A percentile compares a stretch with the other conserved stretches of the same genome.
Conservation (phyloP, 1,140 invertebrate species). For the Homarus americanus region DNA sequence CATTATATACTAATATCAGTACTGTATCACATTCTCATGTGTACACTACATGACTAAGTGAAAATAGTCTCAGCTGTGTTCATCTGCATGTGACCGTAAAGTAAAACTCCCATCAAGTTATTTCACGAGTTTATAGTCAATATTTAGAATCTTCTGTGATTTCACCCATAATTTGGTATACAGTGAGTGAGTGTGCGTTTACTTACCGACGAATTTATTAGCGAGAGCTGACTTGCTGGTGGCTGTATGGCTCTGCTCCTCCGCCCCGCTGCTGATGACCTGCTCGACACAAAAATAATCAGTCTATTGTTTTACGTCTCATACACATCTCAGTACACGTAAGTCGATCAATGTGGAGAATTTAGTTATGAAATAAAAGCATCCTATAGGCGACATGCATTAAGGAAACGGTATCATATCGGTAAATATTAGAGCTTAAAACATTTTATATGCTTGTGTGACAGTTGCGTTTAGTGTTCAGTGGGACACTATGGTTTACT, state of each 20-base stretch:
- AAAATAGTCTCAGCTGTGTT: not conserved
- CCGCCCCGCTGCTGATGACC: not conserved
- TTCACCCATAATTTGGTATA: too few species aligned
- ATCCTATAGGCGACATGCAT: too few species aligned
- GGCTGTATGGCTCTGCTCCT: not conserved
- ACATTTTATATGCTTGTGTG: too few species aligned
- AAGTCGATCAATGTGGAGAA: too few species aligned
- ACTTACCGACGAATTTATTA: conserved; percentile 49
- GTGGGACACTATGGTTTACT: too few species aligned
- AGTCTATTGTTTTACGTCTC: too few species aligned
- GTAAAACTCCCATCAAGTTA: not conserved
- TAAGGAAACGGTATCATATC: too few species aligned
- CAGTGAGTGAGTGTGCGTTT: not conserved
- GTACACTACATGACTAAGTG: not conserved
- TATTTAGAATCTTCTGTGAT: not conserved
- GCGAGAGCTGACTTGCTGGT: conserved; percentile 25
- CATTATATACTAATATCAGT: too few species aligned
- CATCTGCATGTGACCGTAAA: not conserved
- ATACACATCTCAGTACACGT: too few species aligned
- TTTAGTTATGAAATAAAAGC: too few species aligned
- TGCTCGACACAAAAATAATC: not conserved
- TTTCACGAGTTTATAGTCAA: not conserved
- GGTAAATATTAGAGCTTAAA: too few species aligned
- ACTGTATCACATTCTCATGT: not conserved
- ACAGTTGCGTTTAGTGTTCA: too few species aligned